Base-by-base conservation (phyloP, 2,113 vertebrate genomes). In the Emberiza fucata region DNA sequence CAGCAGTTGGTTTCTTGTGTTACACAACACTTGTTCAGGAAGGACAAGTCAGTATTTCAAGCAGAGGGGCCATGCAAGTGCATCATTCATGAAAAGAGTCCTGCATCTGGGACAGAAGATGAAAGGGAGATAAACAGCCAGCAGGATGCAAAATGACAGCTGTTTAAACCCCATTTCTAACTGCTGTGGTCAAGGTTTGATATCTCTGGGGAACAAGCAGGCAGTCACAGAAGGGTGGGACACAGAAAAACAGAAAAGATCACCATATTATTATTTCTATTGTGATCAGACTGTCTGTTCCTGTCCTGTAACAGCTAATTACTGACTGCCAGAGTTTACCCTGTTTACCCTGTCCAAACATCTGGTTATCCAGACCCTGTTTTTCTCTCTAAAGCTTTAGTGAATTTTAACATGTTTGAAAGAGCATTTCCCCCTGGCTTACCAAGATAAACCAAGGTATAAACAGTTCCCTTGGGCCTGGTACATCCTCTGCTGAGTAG, bases 81-180 rank as follows among this genome's bases (percentile, higher is more conserved):
- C 59, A 81, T 84, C 51, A 48, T 5, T 2, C 17, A 63, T 81
- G 12, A 72, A 78, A 91, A 45, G 35, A 56, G 22, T 48, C 64
- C 60, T 45, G 24, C 51, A 56, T 90, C 80, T 81, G 91, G 51
- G 42, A 75, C 68, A 68, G 50, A 77, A 87, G 91, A 95, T 92
- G 83, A 95, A 96, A 81, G 65, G 24, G 22, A 89, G 28, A 22
- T 51, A 68, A 92, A 82, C 61, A 81, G 44, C 53, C 73, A 94
- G 57, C 91, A 97, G 91, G 91, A 94, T 92, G 69, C 53, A 81
- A 79, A 92, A 79, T 81, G 65, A 86, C 89, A 94, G 83, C 83
- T 95, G 92, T 81, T 94, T 84, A 94, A 95, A 94, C 56, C 77
- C 68, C 69, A 53, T 75, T 88, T 81, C 51, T 51, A 71, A 83